These are phyloP conservation scores for Electrona antarctica DNA, from an alignment of 2,113 vertebrate species.

Conservation along the genomic window DNA sequence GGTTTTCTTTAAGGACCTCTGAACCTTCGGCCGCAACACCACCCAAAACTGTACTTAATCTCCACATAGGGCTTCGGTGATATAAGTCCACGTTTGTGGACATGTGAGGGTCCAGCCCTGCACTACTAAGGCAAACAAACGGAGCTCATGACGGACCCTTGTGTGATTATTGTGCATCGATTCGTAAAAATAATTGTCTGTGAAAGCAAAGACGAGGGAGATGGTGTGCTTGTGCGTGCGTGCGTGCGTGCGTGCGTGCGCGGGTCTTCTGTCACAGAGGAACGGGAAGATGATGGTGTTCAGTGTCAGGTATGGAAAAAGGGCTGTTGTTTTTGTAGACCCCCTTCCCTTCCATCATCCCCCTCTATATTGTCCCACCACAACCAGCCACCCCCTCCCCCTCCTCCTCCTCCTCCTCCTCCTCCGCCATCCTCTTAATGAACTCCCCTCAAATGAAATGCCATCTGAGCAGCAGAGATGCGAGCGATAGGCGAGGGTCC, in stretches of 20 bases:
- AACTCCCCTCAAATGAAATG: slow-evolving; percentile 50
- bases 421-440: slow-evolving; percentile 43
- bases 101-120: no score
- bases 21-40: no score
- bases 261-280: slow-evolving; percentile 41
- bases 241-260: no score
- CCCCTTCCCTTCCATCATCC: not conserved
- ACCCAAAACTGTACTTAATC: no score
- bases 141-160: slow-evolving; percentile 6
- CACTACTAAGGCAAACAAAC: slow-evolving; percentile 61
- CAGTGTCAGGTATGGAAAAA: slow-evolving; percentile 38
- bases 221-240: not conserved
- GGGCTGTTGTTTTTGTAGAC: slow-evolving; percentile 41
- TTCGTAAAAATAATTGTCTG: slow-evolving; percentile 41
- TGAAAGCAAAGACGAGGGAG: slow-evolving; percentile 38
- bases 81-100: no score
- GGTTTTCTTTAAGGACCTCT: no score
- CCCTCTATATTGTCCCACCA: not conserved
- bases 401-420: not conserved
- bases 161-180: slow-evolving; percentile 47
- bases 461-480: slow-evolving; percentile 55
- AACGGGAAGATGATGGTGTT: no score
- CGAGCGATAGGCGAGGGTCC: slow-evolving; percentile 37
- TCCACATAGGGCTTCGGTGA: no score
- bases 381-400: no score